Conservation (phyloP, 2,888 invertebrate genomes). For the Neoitamus cyanurus region DNA sequence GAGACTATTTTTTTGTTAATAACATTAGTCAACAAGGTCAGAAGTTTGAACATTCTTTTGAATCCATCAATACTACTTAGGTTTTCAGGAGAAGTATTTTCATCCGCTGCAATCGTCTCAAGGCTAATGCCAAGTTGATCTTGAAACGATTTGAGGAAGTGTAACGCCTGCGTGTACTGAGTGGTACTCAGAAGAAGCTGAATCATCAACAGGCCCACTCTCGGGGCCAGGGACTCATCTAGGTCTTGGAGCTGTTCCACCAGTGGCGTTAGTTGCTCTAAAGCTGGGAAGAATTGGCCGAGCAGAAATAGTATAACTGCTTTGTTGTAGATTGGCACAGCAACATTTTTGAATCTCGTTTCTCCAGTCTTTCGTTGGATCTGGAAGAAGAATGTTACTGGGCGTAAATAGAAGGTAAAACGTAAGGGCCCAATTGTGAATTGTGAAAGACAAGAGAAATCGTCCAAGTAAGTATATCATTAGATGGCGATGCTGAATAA, state of each 20-base stretch:
- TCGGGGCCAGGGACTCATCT: constrained; percentile 60
- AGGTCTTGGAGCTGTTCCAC: constrained; percentile 59
- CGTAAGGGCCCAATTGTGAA: no score
- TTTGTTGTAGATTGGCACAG: constrained; percentile 56
- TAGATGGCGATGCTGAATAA: no score
- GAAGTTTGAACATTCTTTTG: constrained; percentile 59
- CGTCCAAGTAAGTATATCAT: no score
- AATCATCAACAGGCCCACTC: constrained; percentile 62
- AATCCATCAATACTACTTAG: constrained; percentile 56
- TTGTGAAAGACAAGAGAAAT: no score
- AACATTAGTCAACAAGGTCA: constrained; percentile 61
- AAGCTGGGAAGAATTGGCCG: constrained; percentile 62
- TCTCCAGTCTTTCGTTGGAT: constrained; percentile 21
- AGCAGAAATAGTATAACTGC: constrained; percentile 64
- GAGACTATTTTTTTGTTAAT: constrained; percentile 61
- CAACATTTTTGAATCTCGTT: constrained; percentile 27
- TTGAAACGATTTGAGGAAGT: constrained; percentile 62
- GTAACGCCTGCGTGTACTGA: constrained; percentile 62
- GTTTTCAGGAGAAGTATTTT: constrained; percentile 52
- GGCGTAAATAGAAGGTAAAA: no score
- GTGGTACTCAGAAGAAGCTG: constrained; percentile 63
- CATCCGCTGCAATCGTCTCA: constrained; percentile 53
- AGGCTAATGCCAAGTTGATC: constrained; percentile 57
- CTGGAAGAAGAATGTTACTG: constrained; percentile 26
- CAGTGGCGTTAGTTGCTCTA: constrained; percentile 60